Evolutionary conservation across 2,113 vertebrate genomes (phyloP).

Genomic region (Solea senegalensis): DNA sequence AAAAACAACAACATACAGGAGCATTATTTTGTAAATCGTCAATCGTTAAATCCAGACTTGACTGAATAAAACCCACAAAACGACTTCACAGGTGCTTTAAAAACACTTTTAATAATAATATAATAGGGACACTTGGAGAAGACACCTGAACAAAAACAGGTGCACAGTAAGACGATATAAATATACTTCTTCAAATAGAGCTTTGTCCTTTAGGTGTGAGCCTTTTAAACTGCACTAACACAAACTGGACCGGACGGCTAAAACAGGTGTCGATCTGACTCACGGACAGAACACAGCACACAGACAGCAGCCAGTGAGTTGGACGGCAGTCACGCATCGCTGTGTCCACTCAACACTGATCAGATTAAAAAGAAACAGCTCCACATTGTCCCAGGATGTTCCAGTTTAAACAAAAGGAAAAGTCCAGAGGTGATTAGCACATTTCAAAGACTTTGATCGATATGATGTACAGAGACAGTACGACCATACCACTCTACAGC

Average conservation of each 20-base stretch:
- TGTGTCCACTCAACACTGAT: neutral
- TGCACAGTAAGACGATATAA: slow-evolving; percentile 77
- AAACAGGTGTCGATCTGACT: slow-evolving; percentile 39
- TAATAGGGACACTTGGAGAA: slow-evolving; percentile 79
- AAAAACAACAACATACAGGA: too few species aligned
- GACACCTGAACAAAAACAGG: slow-evolving; percentile 83
- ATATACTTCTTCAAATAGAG: slow-evolving; percentile 72
- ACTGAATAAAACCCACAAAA: neutral
- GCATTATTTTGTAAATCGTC: too few species aligned
- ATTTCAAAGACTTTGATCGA: slow-evolving; percentile 44
- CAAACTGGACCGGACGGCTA: slow-evolving; percentile 62
- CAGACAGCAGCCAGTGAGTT: neutral
- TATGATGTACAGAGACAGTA: slow-evolving; percentile 39
- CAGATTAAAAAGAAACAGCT: neutral
- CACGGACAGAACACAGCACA: slow-evolving; percentile 21
- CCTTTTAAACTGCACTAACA: slow-evolving; percentile 59
- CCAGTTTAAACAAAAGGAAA: slow-evolving; percentile 11
- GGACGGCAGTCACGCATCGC: slow-evolving; percentile 3
- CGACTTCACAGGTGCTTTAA: slow-evolving; percentile 54
- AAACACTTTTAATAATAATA: slow-evolving; percentile 79
- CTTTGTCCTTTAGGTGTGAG: slow-evolving; percentile 28
- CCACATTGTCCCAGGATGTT: neutral
- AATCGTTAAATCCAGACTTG: too few species aligned
- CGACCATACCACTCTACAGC: slow-evolving; percentile 37
- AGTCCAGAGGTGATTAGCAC: slow-evolving; percentile 6